Evolutionary conservation across 2,113 vertebrate species (phyloP).

Genomic region (Crypturellus undulatus): DNA sequence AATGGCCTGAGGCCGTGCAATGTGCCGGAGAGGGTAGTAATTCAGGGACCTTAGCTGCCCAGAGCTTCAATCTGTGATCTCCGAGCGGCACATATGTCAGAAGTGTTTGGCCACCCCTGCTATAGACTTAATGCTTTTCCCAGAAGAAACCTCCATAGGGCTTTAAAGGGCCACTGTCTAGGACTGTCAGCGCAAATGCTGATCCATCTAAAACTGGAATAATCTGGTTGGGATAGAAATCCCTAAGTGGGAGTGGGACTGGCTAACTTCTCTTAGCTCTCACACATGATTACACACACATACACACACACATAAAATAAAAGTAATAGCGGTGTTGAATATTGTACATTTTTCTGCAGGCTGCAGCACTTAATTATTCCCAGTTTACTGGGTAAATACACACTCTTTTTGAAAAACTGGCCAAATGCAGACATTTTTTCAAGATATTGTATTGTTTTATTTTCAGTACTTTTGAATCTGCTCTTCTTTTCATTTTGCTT

Average conservation of each 20-base stretch:
- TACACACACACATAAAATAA: not conserved
- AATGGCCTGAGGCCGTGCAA: conserved; percentile 52
- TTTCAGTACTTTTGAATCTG: not conserved
- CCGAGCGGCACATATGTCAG: not conserved
- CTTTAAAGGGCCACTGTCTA: conserved; percentile 1
- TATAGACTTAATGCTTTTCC: conserved; percentile 55
- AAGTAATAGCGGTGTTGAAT: not conserved
- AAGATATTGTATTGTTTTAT: not conserved
- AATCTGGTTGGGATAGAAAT: not conserved
- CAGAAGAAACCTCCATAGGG: not conserved
- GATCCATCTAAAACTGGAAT: not conserved
- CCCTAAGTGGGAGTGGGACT: not conserved
- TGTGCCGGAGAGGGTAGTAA: conserved; percentile 52
- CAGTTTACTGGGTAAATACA: not conserved
- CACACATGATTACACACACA: not conserved
- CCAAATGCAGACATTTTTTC: not conserved
- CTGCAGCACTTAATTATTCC: not conserved
- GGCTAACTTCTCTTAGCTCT: not conserved
- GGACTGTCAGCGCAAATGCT: conserved; percentile 1
- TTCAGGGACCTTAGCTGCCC: conserved; percentile 32
- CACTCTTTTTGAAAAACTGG: not conserved
- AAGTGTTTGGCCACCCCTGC: conserved; percentile 39
- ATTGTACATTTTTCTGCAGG: not conserved
- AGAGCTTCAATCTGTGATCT: conserved; percentile 52
- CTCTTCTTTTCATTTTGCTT: not conserved